Conservation (phyloP, 2,797 vertebrate species). For the Synaphobranchus kaupii region DNA sequence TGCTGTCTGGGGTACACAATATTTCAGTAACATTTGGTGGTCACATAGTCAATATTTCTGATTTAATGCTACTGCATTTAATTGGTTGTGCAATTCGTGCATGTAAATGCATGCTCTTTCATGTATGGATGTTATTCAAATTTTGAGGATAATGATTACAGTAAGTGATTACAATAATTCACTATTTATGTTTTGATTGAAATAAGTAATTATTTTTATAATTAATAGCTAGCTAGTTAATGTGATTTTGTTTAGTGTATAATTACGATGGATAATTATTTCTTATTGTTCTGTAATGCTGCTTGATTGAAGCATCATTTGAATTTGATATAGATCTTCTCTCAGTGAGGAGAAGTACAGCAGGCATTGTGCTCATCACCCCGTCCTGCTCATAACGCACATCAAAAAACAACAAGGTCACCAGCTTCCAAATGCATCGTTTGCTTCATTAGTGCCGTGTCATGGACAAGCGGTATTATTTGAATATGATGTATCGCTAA, state of each 20-base stretch:
- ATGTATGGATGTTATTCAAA: background rate
- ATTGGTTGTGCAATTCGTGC: background rate
- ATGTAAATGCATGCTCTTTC: background rate
- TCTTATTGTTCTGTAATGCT: background rate
- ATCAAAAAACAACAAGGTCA: background rate
- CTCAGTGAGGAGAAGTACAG: no score
- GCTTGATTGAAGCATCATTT: background rate
- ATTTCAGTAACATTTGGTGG: background rate
- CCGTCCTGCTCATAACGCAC: background rate
- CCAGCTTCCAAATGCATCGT: background rate
- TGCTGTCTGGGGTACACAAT: background rate
- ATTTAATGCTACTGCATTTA: background rate
- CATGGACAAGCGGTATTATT: background rate
- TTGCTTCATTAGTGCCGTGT: background rate
- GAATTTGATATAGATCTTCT: background rate
- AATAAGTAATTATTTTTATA: background rate
- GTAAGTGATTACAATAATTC: background rate
- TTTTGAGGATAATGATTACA: background rate
- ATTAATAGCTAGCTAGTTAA: background rate
- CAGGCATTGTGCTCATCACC: background rate
- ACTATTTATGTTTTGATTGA: background rate
- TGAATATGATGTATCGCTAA: background rate
- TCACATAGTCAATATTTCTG: background rate
- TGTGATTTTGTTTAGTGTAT: background rate
- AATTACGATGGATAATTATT: background rate